A percentile compares a stretch with the other conserved stretches of the same genome.
Evolutionary conservation across 2,888 invertebrate genomes (phyloP).

Genomic region (Nephrotoma flavescens): DNA sequence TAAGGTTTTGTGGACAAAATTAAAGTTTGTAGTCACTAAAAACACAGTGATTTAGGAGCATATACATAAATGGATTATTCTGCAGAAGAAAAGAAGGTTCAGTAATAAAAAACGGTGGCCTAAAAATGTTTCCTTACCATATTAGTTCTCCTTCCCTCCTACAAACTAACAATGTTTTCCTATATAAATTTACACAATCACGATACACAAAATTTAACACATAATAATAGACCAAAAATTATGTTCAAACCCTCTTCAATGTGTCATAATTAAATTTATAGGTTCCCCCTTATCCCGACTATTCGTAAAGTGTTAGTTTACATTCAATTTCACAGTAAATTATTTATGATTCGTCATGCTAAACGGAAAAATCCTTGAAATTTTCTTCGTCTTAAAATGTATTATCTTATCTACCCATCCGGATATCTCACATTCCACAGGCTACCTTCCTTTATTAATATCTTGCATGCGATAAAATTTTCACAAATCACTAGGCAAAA

Average conservation of each 20-base stretch:
- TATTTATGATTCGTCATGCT: not conserved
- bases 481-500: not conserved
- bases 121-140: too few species aligned
- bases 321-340: not conserved
- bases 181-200: not conserved
- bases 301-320: not conserved
- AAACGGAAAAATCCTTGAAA: not conserved
- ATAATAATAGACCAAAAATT: not conserved
- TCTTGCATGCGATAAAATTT: not conserved
- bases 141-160: too few species aligned
- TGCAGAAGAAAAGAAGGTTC: too few species aligned
- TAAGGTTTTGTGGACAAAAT: too few species aligned
- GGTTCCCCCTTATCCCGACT: not conserved
- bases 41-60: too few species aligned
- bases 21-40: too few species aligned
- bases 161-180: too few species aligned
- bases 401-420: not conserved
- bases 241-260: not conserved
- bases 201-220: not conserved
- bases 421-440: not conserved
- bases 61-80: too few species aligned
- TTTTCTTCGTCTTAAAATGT: not conserved
- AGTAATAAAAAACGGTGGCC: too few species aligned
- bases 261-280: not conserved
- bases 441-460: not conserved